phyloP scores from a whole-genome alignment of 2,888 invertebrate genomes.

The Tetrapedia diversipes region DNA sequence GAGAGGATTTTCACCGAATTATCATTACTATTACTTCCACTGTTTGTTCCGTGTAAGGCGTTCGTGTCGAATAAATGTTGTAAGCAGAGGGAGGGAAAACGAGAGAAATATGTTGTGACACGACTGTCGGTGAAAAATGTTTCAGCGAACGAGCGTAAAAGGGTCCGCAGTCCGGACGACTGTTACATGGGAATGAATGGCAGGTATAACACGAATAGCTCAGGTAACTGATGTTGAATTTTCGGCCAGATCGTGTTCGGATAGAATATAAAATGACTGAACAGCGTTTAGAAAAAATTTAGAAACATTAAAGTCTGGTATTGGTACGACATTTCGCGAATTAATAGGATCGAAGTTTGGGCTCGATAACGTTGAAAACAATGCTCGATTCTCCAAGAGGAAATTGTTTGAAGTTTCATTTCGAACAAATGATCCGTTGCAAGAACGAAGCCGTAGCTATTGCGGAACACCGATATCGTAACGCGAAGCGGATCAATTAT shows the following conservation, averaged over 20 bases:
- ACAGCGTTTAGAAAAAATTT: background rate
- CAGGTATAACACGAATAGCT: background rate
- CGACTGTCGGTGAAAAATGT: background rate
- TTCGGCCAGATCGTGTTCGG: background rate
- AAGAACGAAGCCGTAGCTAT: background rate
- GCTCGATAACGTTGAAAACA: background rate
- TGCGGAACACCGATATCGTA: background rate
- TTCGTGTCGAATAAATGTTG: background rate
- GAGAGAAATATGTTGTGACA: constrained; percentile 10
- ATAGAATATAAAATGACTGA: too few species aligned
- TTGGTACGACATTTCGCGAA: background rate
- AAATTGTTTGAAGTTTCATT: background rate
- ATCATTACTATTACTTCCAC: background rate
- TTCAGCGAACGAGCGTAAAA: background rate
- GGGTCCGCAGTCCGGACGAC: background rate
- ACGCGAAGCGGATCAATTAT: background rate
- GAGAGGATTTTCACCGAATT: background rate
- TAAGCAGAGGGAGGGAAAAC: background rate
- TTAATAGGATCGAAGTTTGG: background rate
- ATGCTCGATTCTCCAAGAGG: constrained; percentile 4
- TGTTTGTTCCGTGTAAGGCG: background rate
- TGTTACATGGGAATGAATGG: constrained; percentile 5
- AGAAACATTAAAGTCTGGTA: background rate
- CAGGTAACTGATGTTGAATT: background rate
- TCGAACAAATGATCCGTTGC: background rate